A percentile compares a stretch with the other conserved stretches of the same genome.
phyloP scores from a whole-genome alignment of 2,888 invertebrate genomes.

The Bembecia ichneumoniformis region DNA sequence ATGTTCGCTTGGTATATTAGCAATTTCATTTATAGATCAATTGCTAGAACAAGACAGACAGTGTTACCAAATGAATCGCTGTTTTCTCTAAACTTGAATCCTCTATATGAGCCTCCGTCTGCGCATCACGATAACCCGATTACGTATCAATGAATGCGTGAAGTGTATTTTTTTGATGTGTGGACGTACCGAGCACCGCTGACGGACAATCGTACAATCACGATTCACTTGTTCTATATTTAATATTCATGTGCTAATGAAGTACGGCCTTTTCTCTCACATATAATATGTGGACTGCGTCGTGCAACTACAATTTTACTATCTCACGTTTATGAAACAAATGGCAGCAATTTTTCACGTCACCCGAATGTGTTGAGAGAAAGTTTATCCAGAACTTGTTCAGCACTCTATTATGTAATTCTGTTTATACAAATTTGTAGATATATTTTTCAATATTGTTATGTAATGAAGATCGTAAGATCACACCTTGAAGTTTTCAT shows the following conservation, averaged over 20 bases:
- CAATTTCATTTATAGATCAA: too few relatives aligned
- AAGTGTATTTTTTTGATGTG: constrained; percentile 12
- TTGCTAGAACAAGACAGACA: too few relatives aligned
- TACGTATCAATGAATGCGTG: constrained; percentile 34
- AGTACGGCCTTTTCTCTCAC: background rate
- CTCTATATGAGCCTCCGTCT: constrained; percentile 10
- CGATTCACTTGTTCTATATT: constrained; percentile 18
- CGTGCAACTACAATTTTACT: background rate
- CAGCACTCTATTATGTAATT: too few relatives aligned
- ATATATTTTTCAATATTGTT: too few relatives aligned
- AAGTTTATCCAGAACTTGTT: too few relatives aligned
- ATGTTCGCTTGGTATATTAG: too few relatives aligned
- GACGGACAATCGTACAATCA: constrained; percentile 18
- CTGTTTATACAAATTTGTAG: too few relatives aligned
- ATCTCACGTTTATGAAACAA: background rate
- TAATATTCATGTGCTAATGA: constrained; percentile 2
- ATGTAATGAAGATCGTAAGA: too few relatives aligned
- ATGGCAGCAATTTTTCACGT: too few relatives aligned
- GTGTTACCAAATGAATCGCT: background rate
- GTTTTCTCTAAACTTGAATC: background rate
- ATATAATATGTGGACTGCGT: background rate
- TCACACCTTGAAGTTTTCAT: too few relatives aligned
- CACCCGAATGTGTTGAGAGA: too few relatives aligned
- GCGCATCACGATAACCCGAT: constrained; percentile 25
- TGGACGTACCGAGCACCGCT: background rate